Evolutionary conservation across 2,888 invertebrate species (phyloP).

Genomic region (Pharmacophagus antenor): DNA sequence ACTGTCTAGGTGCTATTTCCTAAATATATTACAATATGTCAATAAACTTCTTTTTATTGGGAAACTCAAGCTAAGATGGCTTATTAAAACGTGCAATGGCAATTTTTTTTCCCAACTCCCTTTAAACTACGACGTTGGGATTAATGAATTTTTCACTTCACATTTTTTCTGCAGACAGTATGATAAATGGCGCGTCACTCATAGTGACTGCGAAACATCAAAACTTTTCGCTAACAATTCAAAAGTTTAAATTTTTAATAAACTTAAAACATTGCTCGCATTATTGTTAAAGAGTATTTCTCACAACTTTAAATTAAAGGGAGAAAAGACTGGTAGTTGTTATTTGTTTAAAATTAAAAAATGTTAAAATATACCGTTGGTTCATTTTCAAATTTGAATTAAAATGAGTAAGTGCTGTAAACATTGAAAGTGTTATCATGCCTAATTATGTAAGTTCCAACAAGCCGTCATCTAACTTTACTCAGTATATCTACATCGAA

Average conservation of each 20-base stretch:
- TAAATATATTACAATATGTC: not conserved
- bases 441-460: not conserved
- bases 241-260: slow-evolving; percentile 47
- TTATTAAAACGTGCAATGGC: not conserved
- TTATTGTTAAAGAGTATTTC: slow-evolving; percentile 40
- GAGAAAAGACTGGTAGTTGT: not conserved
- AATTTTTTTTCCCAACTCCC: slow-evolving; percentile 13
- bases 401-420: not conserved
- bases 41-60: not conserved
- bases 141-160: slow-evolving; percentile 33
- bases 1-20: not conserved
- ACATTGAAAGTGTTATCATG: not conserved
- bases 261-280: slow-evolving; percentile 36
- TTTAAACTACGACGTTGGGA: slow-evolving; percentile 19
- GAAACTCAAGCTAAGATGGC: not conserved
- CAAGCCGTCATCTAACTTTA: no score
- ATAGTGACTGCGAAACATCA: slow-evolving; percentile 52
- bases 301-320: slow-evolving; percentile 28
- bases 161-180: slow-evolving; percentile 47
- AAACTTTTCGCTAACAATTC: slow-evolving; percentile 46
- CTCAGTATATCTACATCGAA: no score
- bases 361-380: not conserved
- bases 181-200: slow-evolving; percentile 56
- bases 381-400: not conserved
- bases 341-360: not conserved